Conservation (phyloP, 1,140 invertebrate species). For the Marisa cornuarietis region DNA sequence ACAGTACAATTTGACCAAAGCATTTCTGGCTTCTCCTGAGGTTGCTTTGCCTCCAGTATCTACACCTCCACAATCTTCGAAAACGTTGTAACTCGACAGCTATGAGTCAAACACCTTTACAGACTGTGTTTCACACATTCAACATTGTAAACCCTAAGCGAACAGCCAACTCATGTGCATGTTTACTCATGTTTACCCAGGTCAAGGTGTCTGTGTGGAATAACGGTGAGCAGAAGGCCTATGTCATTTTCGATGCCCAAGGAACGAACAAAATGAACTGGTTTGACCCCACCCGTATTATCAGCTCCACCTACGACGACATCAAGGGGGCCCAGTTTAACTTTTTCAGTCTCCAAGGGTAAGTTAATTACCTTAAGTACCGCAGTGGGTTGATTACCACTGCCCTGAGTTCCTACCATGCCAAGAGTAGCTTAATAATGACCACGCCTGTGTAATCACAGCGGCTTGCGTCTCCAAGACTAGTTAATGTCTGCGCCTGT, state of each 20-base stretch:
- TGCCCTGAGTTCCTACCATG: slow-evolving; percentile 28
- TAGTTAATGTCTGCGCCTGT: too few relatives aligned
- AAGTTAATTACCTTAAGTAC: slow-evolving; percentile 12
- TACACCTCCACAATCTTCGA: too few relatives aligned
- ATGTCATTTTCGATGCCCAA: slow-evolving; percentile 47
- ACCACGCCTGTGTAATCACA: slow-evolving; percentile 21
- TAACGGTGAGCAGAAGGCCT: slow-evolving; percentile 48
- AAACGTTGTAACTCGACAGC: too few relatives aligned
- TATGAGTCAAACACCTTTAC: too few relatives aligned
- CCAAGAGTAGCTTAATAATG: slow-evolving; percentile 48
- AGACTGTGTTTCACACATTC: too few relatives aligned
- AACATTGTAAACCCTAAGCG: too few relatives aligned
- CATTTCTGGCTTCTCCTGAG: too few relatives aligned
- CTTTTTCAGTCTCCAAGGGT: slow-evolving; percentile 51
- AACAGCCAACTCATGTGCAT: too few relatives aligned
- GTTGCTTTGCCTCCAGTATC: too few relatives aligned
- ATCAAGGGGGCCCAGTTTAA: slow-evolving; percentile 41
- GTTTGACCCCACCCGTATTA: slow-evolving; percentile 45
- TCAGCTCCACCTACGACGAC: slow-evolving; percentile 47
- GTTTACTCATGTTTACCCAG: slow-evolving; percentile 14
- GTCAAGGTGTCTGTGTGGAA: slow-evolving; percentile 51
- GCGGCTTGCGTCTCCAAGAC: too few relatives aligned
- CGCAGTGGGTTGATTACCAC: slow-evolving; percentile 41
- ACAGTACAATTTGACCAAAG: too few relatives aligned
- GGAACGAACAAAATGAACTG: slow-evolving; percentile 47